These are phyloP conservation scores for Acrocephalus arundinaceus DNA, from an alignment of 2,113 vertebrate species.

Conservation along the genomic window DNA sequence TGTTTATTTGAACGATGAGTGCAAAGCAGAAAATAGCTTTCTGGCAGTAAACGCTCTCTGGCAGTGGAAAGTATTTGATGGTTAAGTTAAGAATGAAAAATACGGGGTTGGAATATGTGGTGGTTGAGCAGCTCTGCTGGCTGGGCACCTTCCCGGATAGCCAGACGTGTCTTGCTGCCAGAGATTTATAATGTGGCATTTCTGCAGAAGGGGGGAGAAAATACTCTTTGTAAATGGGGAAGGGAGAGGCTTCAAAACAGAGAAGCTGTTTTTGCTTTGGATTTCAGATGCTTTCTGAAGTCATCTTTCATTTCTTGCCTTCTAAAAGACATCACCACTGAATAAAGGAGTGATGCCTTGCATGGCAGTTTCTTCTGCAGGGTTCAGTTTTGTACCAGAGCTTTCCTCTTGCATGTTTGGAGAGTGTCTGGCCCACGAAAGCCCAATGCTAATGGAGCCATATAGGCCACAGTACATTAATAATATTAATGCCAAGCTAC, in stretches of 20 bases:
- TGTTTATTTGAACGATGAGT: not conserved
- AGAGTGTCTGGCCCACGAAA: not conserved
- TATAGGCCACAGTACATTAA: not conserved
- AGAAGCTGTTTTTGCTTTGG: not conserved
- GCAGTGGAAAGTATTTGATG: constrained; percentile 23
- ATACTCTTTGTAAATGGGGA: not conserved
- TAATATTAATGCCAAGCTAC: not conserved
- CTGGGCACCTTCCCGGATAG: not conserved
- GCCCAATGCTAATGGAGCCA: not conserved
- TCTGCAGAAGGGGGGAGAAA: not conserved
- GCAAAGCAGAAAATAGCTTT: constrained; percentile 16
- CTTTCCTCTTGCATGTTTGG: not conserved
- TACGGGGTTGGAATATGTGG: not conserved
- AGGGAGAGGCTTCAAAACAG: not conserved
- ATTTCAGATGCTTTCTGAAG: not conserved
- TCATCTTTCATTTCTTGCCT: not conserved
- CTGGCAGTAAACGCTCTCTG: constrained; percentile 2
- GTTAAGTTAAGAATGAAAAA: constrained; percentile 55
- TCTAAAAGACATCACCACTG: not conserved
- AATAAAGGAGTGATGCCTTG: not conserved
- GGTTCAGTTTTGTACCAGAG: not conserved
- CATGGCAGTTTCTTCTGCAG: not conserved
- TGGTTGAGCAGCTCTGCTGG: constrained; percentile 16
- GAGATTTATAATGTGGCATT: not conserved
- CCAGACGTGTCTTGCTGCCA: not conserved